phyloP scores from a whole-genome alignment of 2,113 vertebrate species.

The Phrynosoma platyrhinos region DNA sequence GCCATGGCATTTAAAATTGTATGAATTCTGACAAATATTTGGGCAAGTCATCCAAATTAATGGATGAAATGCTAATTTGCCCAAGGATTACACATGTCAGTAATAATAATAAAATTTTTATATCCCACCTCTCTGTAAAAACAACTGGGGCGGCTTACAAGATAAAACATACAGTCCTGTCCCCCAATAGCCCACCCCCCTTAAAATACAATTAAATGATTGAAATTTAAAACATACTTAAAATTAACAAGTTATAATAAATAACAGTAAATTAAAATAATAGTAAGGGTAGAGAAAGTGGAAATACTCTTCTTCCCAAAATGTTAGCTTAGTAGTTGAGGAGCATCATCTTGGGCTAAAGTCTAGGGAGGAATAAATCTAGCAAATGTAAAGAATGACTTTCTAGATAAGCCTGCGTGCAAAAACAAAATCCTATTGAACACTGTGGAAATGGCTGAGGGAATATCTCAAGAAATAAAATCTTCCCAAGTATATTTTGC shows the following conservation, averaged over 20 bases:
- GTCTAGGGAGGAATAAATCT: neutral
- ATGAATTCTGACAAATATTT: slow-evolving; percentile 15
- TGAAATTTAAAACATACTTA: too few relatives aligned
- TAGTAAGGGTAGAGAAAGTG: neutral
- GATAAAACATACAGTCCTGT: too few relatives aligned
- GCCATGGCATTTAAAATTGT: neutral
- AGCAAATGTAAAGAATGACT: slow-evolving; percentile 15
- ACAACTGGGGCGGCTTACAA: too few relatives aligned
- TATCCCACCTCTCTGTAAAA: too few relatives aligned
- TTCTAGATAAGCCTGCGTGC: neutral
- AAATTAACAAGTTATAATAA: too few relatives aligned
- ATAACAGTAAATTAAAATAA: too few relatives aligned
- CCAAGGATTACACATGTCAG: neutral
- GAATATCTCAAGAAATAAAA: too few relatives aligned
- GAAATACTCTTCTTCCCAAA: neutral
- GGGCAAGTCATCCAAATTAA: neutral
- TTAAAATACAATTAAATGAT: too few relatives aligned
- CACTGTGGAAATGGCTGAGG: neutral
- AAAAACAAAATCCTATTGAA: neutral
- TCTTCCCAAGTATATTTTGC: neutral
- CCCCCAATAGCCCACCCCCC: too few relatives aligned
- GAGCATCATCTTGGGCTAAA: neutral
- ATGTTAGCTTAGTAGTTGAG: neutral
- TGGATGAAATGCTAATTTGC: neutral
- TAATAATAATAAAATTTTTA: too few relatives aligned